Evolutionary conservation across 2,113 vertebrate species (phyloP).

Genomic region (Callipepla californica): DNA sequence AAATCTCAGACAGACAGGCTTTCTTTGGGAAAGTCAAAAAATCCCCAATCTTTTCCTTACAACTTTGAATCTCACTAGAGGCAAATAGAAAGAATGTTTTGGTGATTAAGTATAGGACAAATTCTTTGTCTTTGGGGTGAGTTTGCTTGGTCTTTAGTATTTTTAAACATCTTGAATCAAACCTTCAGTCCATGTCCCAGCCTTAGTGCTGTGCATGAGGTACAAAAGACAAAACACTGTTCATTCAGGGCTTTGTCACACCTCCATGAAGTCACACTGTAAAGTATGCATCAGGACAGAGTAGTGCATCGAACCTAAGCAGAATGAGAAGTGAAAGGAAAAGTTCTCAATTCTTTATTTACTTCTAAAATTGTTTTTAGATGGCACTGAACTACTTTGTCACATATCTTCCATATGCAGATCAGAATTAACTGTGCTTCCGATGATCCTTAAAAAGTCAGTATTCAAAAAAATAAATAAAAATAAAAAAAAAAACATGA

Average conservation of each 20-base stretch:
- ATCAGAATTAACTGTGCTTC: constrained; percentile 34
- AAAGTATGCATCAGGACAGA: not conserved
- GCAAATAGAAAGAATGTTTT: not conserved
- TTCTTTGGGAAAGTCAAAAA: constrained; percentile 24
- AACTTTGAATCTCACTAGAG: not conserved
- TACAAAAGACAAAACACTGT: not conserved
- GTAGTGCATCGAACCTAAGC: not conserved
- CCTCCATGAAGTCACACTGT: fast-evolving
- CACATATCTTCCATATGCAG: not conserved
- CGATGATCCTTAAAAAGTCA: constrained; percentile 9
- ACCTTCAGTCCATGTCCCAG: not conserved
- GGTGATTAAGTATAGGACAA: constrained; percentile 21
- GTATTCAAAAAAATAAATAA: not conserved
- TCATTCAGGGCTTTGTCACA: not conserved
- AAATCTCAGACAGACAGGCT: not conserved
- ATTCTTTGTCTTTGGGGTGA: constrained; percentile 15
- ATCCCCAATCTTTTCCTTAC: not conserved
- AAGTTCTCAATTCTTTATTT: not conserved
- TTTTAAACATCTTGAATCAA: constrained; percentile 48
- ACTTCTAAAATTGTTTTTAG: constrained; percentile 30
- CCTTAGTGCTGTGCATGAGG: not conserved
- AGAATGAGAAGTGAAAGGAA: not conserved
- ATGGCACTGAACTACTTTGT: constrained; percentile 43
- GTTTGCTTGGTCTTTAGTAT: constrained; percentile 27
- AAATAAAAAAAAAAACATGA: no score